A percentile compares a stretch with the other conserved stretches of the same genome.
phyloP scores from a whole-genome alignment of 2,888 invertebrate species.

The Choristoneura rosaceana region DNA sequence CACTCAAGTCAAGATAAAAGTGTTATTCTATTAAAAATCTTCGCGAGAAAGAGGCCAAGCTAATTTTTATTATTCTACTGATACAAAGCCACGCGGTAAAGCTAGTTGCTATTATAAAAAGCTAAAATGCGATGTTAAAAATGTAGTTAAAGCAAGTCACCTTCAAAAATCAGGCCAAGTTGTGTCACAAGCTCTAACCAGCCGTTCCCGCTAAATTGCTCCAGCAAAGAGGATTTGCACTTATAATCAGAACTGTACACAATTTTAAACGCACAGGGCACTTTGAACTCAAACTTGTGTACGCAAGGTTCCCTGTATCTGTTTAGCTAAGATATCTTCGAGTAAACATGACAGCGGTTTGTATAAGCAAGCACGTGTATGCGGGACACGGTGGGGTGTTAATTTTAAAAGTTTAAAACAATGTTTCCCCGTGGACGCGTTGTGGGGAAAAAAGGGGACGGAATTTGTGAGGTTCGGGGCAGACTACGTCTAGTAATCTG shows the following conservation, averaged over 20 bases:
- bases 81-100: no score
- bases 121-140: neutral
- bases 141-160: conserved; percentile 1
- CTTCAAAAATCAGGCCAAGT: conserved; percentile 47
- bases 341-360: conserved; percentile 41
- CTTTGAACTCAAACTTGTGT: conserved; percentile 32
- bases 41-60: no score
- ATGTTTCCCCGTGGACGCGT: conserved; percentile 41
- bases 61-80: no score
- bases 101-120: no score
- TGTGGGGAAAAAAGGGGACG: conserved; percentile 45
- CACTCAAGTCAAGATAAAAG: no score
- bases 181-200: conserved; percentile 51
- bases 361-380: conserved; percentile 48
- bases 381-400: conserved; percentile 49
- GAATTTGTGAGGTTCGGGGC: conserved; percentile 36
- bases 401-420: conserved; percentile 54
- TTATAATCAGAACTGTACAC: conserved; percentile 46
- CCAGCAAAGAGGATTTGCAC: conserved; percentile 54
- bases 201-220: conserved; percentile 54
- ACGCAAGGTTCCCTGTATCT: neutral
- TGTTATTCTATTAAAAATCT: no score
- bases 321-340: conserved; percentile 30
- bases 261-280: conserved; percentile 26
- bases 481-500: neutral